Percentiles rank a stretch among this genome's conserved stretches.
These are phyloP conservation scores for Abramis brama DNA, from an alignment of 2,113 vertebrate genomes.

Conservation along the genomic window DNA sequence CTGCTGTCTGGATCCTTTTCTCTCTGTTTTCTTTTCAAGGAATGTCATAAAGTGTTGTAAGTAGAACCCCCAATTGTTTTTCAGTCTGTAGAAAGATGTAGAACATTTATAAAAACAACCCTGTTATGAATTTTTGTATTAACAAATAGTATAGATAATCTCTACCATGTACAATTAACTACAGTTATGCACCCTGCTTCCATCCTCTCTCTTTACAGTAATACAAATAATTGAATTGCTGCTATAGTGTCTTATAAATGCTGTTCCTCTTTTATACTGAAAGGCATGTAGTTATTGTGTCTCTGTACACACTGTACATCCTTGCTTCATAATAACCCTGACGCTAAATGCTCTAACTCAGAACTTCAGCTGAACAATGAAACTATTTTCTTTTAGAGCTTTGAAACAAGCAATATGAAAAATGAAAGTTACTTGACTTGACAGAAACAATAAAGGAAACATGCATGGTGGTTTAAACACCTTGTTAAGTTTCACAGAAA, in stretches of 20 bases:
- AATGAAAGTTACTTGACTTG: not conserved
- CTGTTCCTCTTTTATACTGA: too few relatives aligned
- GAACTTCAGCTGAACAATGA: too few relatives aligned
- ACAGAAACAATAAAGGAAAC: not conserved
- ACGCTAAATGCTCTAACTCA: not conserved
- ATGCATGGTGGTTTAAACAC: not conserved
- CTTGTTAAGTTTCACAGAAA: not conserved
- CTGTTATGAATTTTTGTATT: not conserved
- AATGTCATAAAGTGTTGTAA: not conserved
- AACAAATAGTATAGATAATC: not conserved
- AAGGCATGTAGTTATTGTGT: too few relatives aligned
- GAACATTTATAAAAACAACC: not conserved
- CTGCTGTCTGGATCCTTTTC: conserved; percentile 69
- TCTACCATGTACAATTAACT: too few relatives aligned
- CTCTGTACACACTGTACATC: too few relatives aligned
- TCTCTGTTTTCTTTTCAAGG: not conserved
- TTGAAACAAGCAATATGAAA: too few relatives aligned
- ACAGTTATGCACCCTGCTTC: too few relatives aligned
- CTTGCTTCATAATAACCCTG: too few relatives aligned
- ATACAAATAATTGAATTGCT: too few relatives aligned
- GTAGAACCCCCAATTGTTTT: not conserved
- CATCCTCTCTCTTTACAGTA: too few relatives aligned
- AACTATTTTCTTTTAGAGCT: too few relatives aligned
- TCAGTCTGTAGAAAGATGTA: not conserved
- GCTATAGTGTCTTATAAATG: too few relatives aligned